Percentiles rank a stretch among this genome's conserved stretches.
phyloP scores from a whole-genome alignment of 2,113 vertebrate genomes.

The Microcebus lehilahytsara region DNA sequence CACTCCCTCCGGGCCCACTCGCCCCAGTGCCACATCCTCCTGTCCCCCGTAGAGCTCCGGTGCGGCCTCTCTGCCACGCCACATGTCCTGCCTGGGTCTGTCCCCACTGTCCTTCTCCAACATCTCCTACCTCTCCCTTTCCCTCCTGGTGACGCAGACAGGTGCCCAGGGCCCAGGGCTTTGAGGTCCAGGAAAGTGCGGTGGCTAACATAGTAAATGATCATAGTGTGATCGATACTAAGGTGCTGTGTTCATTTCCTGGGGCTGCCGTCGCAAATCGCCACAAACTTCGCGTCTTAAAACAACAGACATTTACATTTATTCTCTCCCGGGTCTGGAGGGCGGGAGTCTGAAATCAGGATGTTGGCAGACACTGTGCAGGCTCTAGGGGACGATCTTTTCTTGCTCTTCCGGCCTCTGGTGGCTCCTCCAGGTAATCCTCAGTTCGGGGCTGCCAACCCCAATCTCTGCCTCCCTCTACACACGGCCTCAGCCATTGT shows the following conservation, averaged over 20 bases:
- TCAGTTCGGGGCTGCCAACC: fast-evolving
- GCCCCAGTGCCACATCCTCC: fast-evolving
- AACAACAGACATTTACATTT: neutral
- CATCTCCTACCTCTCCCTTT: neutral
- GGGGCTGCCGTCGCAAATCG: fast-evolving
- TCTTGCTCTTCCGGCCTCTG: neutral
- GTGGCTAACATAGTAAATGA: neutral
- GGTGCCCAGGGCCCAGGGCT: neutral
- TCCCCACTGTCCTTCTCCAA: fast-evolving
- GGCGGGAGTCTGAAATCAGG: no score
- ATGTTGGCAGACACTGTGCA: neutral
- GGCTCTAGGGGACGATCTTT: neutral
- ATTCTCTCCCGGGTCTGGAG: fast-evolving
- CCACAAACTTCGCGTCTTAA: neutral
- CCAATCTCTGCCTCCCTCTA: fast-evolving
- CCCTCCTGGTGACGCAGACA: neutral
- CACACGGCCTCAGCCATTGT: fast-evolving
- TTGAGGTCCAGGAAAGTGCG: neutral
- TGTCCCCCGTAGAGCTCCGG: neutral
- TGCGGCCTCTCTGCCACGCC: neutral
- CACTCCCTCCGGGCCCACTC: neutral
- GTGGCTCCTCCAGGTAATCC: no score
- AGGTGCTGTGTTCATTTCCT: neutral
- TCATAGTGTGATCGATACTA: no score
- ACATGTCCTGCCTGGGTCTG: fast-evolving